Conservation (phyloP, 1,140 invertebrate species). For the Bombus confusus region DNA sequence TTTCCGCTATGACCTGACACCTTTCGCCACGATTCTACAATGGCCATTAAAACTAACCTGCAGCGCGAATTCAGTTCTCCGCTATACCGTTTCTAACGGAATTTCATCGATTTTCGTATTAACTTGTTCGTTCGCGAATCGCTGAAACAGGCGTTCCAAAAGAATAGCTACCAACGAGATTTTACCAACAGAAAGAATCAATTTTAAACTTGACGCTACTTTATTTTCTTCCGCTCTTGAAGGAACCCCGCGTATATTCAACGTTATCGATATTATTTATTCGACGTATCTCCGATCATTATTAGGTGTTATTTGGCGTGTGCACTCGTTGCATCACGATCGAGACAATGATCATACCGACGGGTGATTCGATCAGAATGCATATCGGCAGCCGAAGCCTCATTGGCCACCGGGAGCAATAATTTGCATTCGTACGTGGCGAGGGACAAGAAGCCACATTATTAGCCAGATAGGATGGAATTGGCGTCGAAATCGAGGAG, state of each 20-base stretch:
- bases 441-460: constrained; percentile 75
- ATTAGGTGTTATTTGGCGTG: constrained; percentile 14
- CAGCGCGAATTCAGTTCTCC: background rate
- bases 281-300: background rate
- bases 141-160: background rate
- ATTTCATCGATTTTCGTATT: constrained; percentile 2
- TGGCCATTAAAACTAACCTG: background rate
- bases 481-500: constrained; percentile 68
- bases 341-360: background rate
- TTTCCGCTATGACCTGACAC: background rate
- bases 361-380: background rate
- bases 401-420: constrained; percentile 71
- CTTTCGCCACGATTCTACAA: background rate
- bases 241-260: no score
- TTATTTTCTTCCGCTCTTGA: background rate
- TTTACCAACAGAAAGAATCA: background rate
- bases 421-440: constrained; percentile 79
- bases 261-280: background rate
- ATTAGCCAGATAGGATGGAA: constrained; percentile 71
- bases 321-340: background rate
- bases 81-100: background rate
- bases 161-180: background rate
- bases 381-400: constrained; percentile 72
- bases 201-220: background rate
- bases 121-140: background rate